Base-by-base conservation (phyloP, 2,113 vertebrate species). In the Larimichthys polyactis region DNA sequence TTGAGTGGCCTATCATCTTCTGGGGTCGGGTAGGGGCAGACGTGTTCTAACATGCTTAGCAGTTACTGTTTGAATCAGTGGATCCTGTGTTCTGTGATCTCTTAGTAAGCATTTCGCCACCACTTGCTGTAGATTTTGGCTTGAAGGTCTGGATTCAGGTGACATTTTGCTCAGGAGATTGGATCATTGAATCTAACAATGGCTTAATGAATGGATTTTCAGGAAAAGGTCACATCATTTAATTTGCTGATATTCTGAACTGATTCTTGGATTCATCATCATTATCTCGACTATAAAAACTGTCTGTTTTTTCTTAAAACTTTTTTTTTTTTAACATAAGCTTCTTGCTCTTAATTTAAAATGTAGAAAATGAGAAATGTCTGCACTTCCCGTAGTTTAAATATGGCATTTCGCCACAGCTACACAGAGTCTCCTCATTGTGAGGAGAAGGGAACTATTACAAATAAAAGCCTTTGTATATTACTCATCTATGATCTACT, bases 1-100 rank as follows among this genome's bases (percentile, higher is more conserved):
- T 75, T 79, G 80, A 89, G 88, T 88, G 89, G 84, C 90, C 75
- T 66, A 76, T 89, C 88, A 81, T 91, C 86, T 77, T 78, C 87
- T 46, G 46, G 67, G 85, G 86, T 79, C 17, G 43, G 60, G 74
- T 9, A 12, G 60, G 79, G 55, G 68, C 81, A 66, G 71, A 67
- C 44, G 76, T 58, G 81, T 68, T 88, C 84, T 64, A 69, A 67
- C 73, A 67, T 51, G 67, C 54, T 59, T 58, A 76, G 43, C 76
- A 69, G 72, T 81, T 44, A 60, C 44, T 22, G 36, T 75, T 76
- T 66, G 51, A 85, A 74, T 82, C 43, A 20, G 36, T 49, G 67
- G 52, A 24, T 71, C 22, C 60, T 59, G 32, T 40, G 63, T 70
- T 71, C 24, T 44, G 9, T 73, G 54, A 82, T 84, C 58, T 51